phyloP scores from a whole-genome alignment of 2,113 vertebrate genomes.

The Hippocampus zosterae region DNA sequence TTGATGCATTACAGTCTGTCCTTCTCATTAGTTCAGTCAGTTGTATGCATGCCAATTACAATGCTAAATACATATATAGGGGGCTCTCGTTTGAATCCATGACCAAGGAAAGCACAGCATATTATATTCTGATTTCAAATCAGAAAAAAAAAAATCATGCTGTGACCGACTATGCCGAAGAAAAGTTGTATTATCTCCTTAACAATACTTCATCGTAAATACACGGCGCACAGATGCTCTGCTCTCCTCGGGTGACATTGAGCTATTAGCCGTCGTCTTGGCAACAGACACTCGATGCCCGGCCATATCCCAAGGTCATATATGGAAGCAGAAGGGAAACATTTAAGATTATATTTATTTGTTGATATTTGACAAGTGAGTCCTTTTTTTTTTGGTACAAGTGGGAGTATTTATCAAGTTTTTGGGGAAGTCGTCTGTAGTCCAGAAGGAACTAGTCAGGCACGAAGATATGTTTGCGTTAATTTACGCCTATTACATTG shows the following conservation, averaged over 20 bases:
- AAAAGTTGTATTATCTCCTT: slow-evolving; percentile 21
- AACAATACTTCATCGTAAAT: neutral
- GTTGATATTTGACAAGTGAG: neutral
- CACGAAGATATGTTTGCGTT: no score
- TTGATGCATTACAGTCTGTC: slow-evolving; percentile 61
- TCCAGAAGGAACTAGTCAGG: no score
- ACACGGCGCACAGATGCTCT: slow-evolving; percentile 1
- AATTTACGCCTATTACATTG: no score
- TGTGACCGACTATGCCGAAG: slow-evolving; percentile 14
- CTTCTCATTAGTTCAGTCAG: slow-evolving; percentile 58
- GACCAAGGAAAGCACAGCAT: no score
- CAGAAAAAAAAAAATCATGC: slow-evolving; percentile 12
- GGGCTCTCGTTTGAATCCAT: slow-evolving; percentile 42
- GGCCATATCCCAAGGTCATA: slow-evolving; percentile 8
- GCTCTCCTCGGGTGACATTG: slow-evolving; percentile 5
- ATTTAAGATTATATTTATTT: neutral
- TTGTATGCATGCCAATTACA: slow-evolving; percentile 45
- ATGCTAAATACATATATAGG: slow-evolving; percentile 34
- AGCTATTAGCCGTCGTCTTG: slow-evolving; percentile 12
- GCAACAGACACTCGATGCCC: slow-evolving; percentile 6
- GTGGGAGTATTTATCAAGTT: neutral
- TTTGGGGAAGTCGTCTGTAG: neutral
- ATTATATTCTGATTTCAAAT: slow-evolving; percentile 35
- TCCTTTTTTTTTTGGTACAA: neutral
- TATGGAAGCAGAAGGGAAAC: neutral